A percentile compares a stretch with the other conserved stretches of the same genome.
phyloP scores from a whole-genome alignment of 2,888 invertebrate species.

The Hermaeophaga mercurialis region DNA sequence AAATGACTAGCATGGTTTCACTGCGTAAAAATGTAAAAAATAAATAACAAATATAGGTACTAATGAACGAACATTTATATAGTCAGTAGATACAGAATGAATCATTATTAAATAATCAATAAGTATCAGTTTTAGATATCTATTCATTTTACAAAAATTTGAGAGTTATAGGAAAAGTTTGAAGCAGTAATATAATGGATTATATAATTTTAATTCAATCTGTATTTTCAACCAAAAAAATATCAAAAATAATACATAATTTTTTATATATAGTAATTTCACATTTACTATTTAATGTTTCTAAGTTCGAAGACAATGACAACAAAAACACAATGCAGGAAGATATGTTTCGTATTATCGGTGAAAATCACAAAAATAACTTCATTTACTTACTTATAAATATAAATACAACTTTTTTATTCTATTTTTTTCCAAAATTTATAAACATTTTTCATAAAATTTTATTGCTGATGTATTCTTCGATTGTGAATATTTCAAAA shows the following conservation, averaged over 20 bases:
- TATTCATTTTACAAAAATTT: too few species aligned
- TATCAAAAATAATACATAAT: slow-evolving; percentile 40
- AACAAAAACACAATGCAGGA: slow-evolving; percentile 52
- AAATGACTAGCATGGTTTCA: slow-evolving; percentile 57
- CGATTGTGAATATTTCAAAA: too few species aligned
- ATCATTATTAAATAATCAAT: neutral
- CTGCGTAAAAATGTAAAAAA: slow-evolving; percentile 50
- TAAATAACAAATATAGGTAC: slow-evolving; percentile 50
- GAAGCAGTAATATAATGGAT: too few species aligned
- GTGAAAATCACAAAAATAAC: slow-evolving; percentile 22
- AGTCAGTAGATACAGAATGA: slow-evolving; percentile 6
- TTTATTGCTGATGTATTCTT: too few species aligned
- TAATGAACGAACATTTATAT: slow-evolving; percentile 37
- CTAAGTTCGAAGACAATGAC: slow-evolving; percentile 53
- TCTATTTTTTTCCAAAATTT: too few species aligned
- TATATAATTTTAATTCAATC: neutral
- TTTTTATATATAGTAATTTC: slow-evolving; percentile 31
- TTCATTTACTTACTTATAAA: too few species aligned
- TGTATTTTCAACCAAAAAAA: slow-evolving; percentile 27
- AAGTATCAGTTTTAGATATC: too few species aligned
- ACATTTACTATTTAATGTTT: slow-evolving; percentile 34
- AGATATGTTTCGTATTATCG: slow-evolving; percentile 49
- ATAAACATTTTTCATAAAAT: too few species aligned
- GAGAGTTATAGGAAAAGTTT: too few species aligned
- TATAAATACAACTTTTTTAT: too few species aligned